A percentile compares a stretch with the other conserved stretches of the same genome.
Conservation (phyloP, 2,888 invertebrate species). For the Microctonus hyperodae region DNA sequence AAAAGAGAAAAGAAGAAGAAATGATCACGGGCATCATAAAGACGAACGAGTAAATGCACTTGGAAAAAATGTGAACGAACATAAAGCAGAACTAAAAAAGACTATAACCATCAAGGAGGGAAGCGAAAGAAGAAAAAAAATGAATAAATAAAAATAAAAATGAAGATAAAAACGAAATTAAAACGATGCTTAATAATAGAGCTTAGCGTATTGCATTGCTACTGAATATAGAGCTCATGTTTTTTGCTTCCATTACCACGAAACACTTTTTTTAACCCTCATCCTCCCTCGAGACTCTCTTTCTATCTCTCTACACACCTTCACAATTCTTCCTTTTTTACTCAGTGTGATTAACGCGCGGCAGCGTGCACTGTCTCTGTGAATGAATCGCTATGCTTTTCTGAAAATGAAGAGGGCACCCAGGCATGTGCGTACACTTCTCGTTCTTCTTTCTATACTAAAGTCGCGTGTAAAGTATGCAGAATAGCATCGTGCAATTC, state of each 20-base stretch:
- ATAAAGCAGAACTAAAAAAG: slow-evolving; percentile 9
- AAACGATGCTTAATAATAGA: slow-evolving; percentile 30
- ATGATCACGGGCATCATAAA: slow-evolving; percentile 17
- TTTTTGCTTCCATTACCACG: slow-evolving; percentile 21
- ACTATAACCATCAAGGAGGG: background rate
- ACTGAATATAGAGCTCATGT: slow-evolving; percentile 13
- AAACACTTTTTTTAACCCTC: slow-evolving; percentile 10
- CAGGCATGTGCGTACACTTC: slow-evolving; percentile 20
- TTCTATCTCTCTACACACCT: slow-evolving; percentile 1
- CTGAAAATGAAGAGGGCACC: slow-evolving; percentile 32
- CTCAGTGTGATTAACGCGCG: slow-evolving; percentile 35
- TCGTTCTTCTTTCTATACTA: background rate
- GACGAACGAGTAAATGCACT: slow-evolving; percentile 23
- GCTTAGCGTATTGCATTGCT: slow-evolving; percentile 14
- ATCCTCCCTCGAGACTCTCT: background rate
- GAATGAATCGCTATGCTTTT: slow-evolving; percentile 32
- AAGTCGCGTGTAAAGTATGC: background rate
- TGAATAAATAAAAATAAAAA: slow-evolving; percentile 8
- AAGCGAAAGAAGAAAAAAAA: background rate
- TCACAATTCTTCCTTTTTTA: slow-evolving; percentile 19
- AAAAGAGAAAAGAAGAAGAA: slow-evolving; percentile 12
- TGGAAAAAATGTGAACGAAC: slow-evolving; percentile 18
- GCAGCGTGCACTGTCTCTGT: slow-evolving; percentile 27
- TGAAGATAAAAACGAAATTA: slow-evolving; percentile 24
- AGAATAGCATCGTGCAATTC: background rate